A percentile compares a stretch with the other conserved stretches of the same genome.
phyloP scores from a whole-genome alignment of 1,140 invertebrate genomes.

The Vanessa atalanta region DNA sequence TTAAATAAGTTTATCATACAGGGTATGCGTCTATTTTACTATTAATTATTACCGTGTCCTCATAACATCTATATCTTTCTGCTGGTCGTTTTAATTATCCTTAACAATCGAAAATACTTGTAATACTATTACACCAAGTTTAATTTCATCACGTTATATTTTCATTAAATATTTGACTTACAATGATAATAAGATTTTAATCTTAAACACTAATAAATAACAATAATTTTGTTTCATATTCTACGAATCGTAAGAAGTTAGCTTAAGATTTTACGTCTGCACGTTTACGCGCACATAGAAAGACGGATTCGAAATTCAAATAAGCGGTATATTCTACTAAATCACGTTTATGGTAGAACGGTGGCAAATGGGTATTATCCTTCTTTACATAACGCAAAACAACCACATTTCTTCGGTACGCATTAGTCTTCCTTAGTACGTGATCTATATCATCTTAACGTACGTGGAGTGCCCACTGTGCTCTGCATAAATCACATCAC shows the following conservation, averaged over 20 bases:
- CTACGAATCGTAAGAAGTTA: slow-evolving; percentile 20
- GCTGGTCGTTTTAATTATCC: too few species aligned
- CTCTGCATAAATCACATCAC: slow-evolving; percentile 62
- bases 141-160: too few species aligned
- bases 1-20: too few species aligned
- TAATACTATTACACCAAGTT: too few species aligned
- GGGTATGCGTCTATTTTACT: too few species aligned
- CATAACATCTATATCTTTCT: too few species aligned
- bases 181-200: too few species aligned
- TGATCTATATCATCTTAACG: slow-evolving; percentile 52
- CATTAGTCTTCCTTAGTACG: slow-evolving; percentile 55
- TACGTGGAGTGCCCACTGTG: slow-evolving; percentile 52
- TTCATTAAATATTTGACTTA: too few species aligned
- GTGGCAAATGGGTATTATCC: slow-evolving; percentile 57
- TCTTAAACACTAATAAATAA: too few species aligned
- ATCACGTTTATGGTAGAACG: slow-evolving; percentile 60
- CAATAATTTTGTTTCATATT: too few species aligned
- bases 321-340: slow-evolving; percentile 70
- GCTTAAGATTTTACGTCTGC: slow-evolving; percentile 62
- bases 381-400: slow-evolving; percentile 59
- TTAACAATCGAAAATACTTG: too few species aligned
- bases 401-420: slow-evolving; percentile 55
- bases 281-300: slow-evolving; percentile 55
- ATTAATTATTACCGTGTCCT: too few species aligned
- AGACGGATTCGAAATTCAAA: slow-evolving; percentile 71